Base-by-base conservation (phyloP, 2,888 invertebrate species). In the Atrina japonica region DNA sequence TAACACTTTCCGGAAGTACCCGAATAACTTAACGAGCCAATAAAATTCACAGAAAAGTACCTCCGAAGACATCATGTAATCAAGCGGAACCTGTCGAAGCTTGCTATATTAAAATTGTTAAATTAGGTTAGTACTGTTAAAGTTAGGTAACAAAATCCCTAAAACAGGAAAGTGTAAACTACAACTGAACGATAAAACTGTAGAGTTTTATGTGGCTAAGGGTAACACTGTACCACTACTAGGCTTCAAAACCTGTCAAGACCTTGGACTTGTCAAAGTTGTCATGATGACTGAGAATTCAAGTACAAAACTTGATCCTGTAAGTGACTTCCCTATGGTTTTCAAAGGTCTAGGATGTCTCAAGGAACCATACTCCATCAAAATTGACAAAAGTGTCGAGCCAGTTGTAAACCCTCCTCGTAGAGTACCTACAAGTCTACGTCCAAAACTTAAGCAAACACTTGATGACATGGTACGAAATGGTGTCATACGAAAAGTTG, bases 401-500 rank as follows among this genome's bases (percentile, higher is more conserved):
- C 78, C 78, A 23, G 77, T 78, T 1, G 66, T 77, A 3, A 47
- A 75, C 11, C 63, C 69, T 3, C 61, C 66, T 9, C 30, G 76
- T 25, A 68, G 67, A n/a, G 56, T 73, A 11, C 73, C 73, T 50
- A 52, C 65, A 45, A 56, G 43, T n/a, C 50, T 78, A 16, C 52
- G 65, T n/a, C 56, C 72, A 25, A 60, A 64, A 55, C 27, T 78
- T 40, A 72, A 66, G 35, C 49, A 21, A 30, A 61, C 75, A 27
- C 45, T 80, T 0, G 66, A 77, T 14, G 43, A 52, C 21, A 72
- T 79, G 70, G 75, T 73, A 60, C 9, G 14, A 14, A 40, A 65
- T n/a, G 64, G 50, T 3, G 66, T 77, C 3, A 79, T 80, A n/a
- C 18, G 43, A 21, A 77, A 66, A 58, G 75, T 78, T 7, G 58